phyloP scores from a whole-genome alignment of 2,113 vertebrate species.

The Tympanuchus pallidicinctus region DNA sequence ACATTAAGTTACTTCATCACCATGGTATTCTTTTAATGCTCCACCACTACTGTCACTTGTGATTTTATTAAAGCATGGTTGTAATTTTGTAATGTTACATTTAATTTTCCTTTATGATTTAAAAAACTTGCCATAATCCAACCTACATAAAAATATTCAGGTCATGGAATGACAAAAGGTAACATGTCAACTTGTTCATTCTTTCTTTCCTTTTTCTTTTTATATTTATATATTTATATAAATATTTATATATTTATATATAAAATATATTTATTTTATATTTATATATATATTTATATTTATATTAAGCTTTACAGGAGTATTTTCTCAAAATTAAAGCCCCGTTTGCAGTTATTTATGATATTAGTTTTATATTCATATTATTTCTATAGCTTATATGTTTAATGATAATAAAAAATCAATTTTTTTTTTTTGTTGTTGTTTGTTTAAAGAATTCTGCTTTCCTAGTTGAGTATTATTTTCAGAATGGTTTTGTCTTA shows the following conservation, averaged over 20 bases:
- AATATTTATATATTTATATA: no score
- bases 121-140: background rate
- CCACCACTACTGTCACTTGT: no score
- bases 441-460: background rate
- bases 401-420: background rate
- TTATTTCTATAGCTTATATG: background rate
- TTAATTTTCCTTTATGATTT: background rate
- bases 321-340: background rate
- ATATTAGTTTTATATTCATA: background rate
- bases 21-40: background rate
- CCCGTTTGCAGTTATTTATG: background rate
- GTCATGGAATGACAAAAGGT: background rate
- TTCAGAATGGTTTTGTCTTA: background rate
- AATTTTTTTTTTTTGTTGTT: no score
- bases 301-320: constrained; percentile 24
- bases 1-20: background rate
- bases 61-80: background rate
- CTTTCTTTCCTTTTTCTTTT: background rate
- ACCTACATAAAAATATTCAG: background rate
- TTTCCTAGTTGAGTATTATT: constrained; percentile 5
- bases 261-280: no score
- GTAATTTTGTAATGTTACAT: background rate
- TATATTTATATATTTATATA: background rate
- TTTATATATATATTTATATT: no score
- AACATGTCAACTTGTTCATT: background rate